These are phyloP conservation scores for Catamblyrhynchus diadema DNA, from an alignment of 2,797 vertebrate species.

Conservation along the genomic window DNA sequence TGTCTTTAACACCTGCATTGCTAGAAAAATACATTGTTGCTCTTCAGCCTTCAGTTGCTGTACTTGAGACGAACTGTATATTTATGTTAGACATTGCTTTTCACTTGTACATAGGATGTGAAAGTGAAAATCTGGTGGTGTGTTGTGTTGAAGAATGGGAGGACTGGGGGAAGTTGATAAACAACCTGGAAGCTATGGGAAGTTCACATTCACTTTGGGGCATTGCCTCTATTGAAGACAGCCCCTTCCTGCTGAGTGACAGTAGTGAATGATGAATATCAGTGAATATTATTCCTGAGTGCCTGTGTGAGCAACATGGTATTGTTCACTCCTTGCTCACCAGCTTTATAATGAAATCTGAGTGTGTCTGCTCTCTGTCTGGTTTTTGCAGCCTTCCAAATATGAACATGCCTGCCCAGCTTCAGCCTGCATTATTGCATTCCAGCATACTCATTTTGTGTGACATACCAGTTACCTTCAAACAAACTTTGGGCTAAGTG, in stretches of 20 bases:
- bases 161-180: background rate
- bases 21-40: background rate
- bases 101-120: background rate
- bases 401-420: background rate
- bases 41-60: background rate
- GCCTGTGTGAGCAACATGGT: background rate
- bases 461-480: conserved; percentile 4
- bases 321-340: background rate
- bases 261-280: background rate
- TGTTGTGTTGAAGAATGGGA: background rate
- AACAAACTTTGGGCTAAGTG: background rate
- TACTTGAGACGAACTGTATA: background rate
- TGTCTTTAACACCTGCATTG: background rate
- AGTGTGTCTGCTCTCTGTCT: background rate
- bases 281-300: background rate
- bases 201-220: background rate
- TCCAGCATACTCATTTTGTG: background rate
- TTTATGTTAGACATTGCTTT: background rate
- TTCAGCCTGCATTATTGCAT: background rate
- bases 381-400: background rate
- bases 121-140: background rate
- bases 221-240: background rate
- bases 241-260: background rate
- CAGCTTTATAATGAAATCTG: background rate
- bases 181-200: background rate